phyloP scores from a whole-genome alignment of 1,140 invertebrate genomes.

The Drosophila tsacasi region DNA sequence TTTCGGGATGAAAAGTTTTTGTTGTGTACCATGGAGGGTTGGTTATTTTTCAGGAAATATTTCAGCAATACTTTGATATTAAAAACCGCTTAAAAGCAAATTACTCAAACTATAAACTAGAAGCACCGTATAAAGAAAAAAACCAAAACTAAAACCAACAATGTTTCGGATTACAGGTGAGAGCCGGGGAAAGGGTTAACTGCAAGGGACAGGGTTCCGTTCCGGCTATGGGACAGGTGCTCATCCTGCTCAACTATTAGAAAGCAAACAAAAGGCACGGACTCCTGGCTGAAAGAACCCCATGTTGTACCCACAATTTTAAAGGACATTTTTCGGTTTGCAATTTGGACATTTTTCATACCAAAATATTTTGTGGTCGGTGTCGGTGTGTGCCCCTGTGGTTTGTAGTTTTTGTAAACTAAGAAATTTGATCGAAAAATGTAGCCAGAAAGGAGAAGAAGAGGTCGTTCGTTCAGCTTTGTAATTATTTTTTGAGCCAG shows the following conservation, averaged over 20 bases:
- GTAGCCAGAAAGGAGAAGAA: conserved; percentile 7
- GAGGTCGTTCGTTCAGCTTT: conserved; percentile 23
- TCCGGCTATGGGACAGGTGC: conserved; percentile 51
- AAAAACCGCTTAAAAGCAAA: conserved; percentile 76
- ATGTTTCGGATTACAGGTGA: conserved; percentile 38
- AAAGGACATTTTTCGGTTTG: conserved; percentile 59
- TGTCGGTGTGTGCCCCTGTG: background rate
- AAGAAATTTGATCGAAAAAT: conserved; percentile 68
- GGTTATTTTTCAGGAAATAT: conserved; percentile 53
- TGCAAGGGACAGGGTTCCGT: conserved; percentile 35
- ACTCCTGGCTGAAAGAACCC: conserved; percentile 20
- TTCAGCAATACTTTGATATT: conserved; percentile 71
- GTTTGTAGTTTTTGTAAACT: conserved; percentile 57
- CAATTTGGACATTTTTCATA: conserved; percentile 66
- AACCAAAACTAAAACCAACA: conserved; percentile 53
- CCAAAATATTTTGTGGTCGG: conserved; percentile 57
- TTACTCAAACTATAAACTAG: conserved; percentile 64
- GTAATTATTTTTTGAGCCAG: conserved; percentile 58
- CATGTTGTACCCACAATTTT: conserved; percentile 9
- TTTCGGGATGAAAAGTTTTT: conserved; percentile 47
- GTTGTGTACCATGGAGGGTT: conserved; percentile 3
- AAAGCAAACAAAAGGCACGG: conserved; percentile 57
- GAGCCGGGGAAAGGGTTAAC: background rate
- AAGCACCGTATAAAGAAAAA: background rate
- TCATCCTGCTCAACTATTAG: conserved; percentile 51